These are phyloP conservation scores for Corythoichthys intestinalis DNA, from an alignment of 2,113 vertebrate species.

Conservation along the genomic window DNA sequence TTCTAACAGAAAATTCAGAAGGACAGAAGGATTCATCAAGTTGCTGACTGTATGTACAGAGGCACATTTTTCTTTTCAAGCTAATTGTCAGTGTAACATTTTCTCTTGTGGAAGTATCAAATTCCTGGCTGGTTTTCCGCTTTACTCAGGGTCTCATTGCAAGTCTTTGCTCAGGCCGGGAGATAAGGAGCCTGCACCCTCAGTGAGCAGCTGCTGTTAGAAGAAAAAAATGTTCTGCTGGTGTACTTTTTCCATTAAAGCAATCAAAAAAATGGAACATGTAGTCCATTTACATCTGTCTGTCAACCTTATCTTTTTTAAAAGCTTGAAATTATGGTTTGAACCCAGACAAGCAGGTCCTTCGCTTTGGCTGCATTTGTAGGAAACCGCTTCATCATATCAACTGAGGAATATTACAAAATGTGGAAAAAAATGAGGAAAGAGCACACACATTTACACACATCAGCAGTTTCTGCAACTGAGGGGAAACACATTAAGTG, in stretches of 20 bases:
- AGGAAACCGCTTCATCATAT: constrained; percentile 6
- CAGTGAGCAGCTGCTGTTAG: constrained; percentile 24
- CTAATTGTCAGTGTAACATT: constrained; percentile 14
- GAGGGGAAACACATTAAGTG: background rate
- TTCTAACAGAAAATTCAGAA: background rate
- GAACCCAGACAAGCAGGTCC: constrained; percentile 8
- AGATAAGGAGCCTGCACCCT: constrained; percentile 36
- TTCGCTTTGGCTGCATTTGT: constrained; percentile 16
- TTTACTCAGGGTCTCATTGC: constrained; percentile 20
- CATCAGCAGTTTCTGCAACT: background rate
- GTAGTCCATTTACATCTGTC: constrained; percentile 18
- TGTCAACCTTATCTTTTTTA: constrained; percentile 21
- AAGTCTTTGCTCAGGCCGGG: constrained; percentile 17
- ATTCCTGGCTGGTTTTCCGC: constrained; percentile 31
- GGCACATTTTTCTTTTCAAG: constrained; percentile 6
- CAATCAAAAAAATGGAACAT: constrained; percentile 26
- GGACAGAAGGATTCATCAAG: background rate
- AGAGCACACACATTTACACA: background rate
- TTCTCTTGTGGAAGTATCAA: constrained; percentile 18
- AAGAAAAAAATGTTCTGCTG: constrained; percentile 33
- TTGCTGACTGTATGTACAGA: background rate
- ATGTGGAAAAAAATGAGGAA: background rate
- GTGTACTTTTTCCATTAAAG: constrained; percentile 34
- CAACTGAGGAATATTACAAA: constrained; percentile 1
- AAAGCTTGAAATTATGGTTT: constrained; percentile 23